Evolutionary conservation across 2,888 invertebrate species (phyloP).

Genomic region (Ornithoptera alexandrae): DNA sequence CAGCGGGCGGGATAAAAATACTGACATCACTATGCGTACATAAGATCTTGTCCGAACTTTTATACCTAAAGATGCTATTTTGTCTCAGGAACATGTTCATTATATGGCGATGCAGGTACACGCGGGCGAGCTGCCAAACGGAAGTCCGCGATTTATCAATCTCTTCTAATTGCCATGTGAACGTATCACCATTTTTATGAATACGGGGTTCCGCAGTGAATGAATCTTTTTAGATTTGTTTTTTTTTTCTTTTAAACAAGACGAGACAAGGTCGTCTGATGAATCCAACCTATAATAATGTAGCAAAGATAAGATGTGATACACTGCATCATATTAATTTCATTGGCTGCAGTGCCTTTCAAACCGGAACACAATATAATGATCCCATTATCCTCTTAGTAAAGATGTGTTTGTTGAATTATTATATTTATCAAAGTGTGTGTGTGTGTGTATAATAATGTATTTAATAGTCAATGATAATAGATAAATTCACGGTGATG

Average conservation of each 20-base stretch:
- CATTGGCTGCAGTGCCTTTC: too few relatives aligned
- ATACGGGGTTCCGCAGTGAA: background rate
- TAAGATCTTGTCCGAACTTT: background rate
- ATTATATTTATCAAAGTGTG: too few relatives aligned
- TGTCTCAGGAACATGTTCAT: background rate
- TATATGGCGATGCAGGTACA: background rate
- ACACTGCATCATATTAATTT: too few relatives aligned
- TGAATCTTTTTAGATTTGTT: too few relatives aligned
- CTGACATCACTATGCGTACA: slow-evolving; percentile 17
- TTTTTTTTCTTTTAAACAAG: too few relatives aligned
- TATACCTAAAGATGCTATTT: background rate
- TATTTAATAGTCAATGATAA: background rate
- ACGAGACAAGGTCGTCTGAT: too few relatives aligned
- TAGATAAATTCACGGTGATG: background rate
- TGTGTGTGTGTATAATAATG: background rate
- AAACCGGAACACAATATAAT: too few relatives aligned
- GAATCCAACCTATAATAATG: too few relatives aligned
- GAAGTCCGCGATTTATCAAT: background rate
- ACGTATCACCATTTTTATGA: background rate
- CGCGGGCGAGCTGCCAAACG: background rate
- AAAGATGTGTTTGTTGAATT: too few relatives aligned
- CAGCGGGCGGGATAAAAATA: slow-evolving; percentile 13
- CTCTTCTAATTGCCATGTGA: background rate
- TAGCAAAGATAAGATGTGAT: too few relatives aligned
- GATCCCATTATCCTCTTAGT: too few relatives aligned